Conservation (phyloP, 2,797 vertebrate genomes). For the Cyclopterus lumpus region DNA sequence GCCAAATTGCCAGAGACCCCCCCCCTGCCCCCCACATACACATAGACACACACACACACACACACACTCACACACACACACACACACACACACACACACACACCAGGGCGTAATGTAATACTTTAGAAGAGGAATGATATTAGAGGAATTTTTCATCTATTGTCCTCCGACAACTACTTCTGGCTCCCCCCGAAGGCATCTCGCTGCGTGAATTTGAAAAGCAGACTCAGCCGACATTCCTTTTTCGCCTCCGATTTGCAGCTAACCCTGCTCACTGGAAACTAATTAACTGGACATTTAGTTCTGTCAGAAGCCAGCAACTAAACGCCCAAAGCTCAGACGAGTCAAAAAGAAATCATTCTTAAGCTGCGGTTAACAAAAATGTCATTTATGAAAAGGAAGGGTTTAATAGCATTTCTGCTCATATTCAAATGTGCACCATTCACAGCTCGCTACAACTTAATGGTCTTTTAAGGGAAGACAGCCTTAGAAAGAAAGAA, state of each 20-base stretch:
- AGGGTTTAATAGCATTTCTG: conserved; percentile 67
- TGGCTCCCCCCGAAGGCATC: conserved; percentile 53
- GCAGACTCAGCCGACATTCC: conserved; percentile 55
- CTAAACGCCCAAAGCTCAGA: conserved; percentile 60
- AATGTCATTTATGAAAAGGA: conserved; percentile 72
- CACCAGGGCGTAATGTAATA: conserved; percentile 44
- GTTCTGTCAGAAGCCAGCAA: conserved; percentile 60
- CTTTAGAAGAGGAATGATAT: conserved; percentile 58
- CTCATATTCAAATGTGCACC: conserved; percentile 61
- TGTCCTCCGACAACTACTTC: conserved; percentile 67
- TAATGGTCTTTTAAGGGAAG: conserved; percentile 73
- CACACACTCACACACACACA: neutral
- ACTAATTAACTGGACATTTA: conserved; percentile 80
- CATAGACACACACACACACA: too few relatives aligned
- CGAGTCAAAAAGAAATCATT: conserved; percentile 73
- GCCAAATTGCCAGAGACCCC: conserved; percentile 28
- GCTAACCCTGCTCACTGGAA: conserved; percentile 54
- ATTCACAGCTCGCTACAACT: conserved; percentile 56
- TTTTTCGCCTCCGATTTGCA: conserved; percentile 42
- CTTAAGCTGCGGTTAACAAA: conserved; percentile 72
- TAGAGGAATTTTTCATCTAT: conserved; percentile 71
- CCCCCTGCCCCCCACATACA: neutral
- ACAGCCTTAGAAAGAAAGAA: conserved; percentile 24
- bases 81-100: neutral
- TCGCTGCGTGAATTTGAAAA: conserved; percentile 60